phyloP scores from a whole-genome alignment of 2,888 invertebrate genomes.

The Branchipolynoe longqiensis region DNA sequence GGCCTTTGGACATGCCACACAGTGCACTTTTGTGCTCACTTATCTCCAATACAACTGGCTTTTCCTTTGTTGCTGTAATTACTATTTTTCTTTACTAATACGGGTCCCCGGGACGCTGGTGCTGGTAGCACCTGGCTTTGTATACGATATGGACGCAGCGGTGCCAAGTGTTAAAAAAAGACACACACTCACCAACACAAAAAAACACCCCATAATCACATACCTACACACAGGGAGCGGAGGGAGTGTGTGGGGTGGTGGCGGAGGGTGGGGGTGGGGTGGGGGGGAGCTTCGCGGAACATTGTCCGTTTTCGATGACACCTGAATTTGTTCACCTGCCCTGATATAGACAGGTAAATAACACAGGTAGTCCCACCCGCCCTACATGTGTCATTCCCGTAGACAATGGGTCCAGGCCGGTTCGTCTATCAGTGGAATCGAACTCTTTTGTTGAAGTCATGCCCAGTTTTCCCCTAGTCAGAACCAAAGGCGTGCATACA shows the following conservation, averaged over 20 bases:
- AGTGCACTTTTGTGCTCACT: too few species aligned
- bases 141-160: neutral
- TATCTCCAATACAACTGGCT: too few species aligned
- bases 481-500: too few species aligned
- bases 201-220: conserved; percentile 6
- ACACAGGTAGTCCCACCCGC: neutral
- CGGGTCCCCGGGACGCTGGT: too few species aligned
- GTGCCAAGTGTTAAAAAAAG: neutral
- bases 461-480: too few species aligned
- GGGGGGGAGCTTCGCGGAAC: neutral
- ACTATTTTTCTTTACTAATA: too few species aligned
- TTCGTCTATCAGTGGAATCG: too few species aligned
- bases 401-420: too few species aligned
- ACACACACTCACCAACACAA: neutral
- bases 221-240: neutral
- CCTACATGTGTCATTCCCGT: conserved; percentile 13
- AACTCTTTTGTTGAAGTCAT: too few species aligned
- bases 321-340: conserved; percentile 43
- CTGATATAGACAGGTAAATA: conserved; percentile 9
- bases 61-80: too few species aligned
- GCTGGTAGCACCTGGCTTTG: conserved; percentile 2
- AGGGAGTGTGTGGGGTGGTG: neutral
- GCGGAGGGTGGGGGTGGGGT: neutral
- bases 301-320: conserved; percentile 19
- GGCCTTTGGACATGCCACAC: too few species aligned